A percentile compares a stretch with the other conserved stretches of the same genome.
phyloP scores from a whole-genome alignment of 2,797 vertebrate species.

The Adrianichthys oophorus region DNA sequence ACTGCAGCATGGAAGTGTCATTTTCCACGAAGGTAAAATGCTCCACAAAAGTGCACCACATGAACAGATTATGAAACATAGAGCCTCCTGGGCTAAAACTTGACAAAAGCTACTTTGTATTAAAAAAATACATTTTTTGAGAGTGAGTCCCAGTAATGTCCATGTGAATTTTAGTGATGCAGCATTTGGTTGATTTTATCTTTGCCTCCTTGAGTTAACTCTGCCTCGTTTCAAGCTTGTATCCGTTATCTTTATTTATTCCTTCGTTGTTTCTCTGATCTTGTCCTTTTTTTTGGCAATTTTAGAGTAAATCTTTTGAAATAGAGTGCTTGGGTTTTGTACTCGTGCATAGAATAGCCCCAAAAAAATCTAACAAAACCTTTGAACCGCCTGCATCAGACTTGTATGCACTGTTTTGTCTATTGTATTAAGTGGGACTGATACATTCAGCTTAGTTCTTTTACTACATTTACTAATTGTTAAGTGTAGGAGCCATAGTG shows the following conservation, averaged over 20 bases:
- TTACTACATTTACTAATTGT: too few species aligned
- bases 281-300: not conserved
- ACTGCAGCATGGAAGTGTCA: constrained; percentile 14
- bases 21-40: constrained; percentile 9
- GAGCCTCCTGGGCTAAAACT: not conserved
- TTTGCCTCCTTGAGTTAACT: not conserved
- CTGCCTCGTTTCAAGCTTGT: not conserved
- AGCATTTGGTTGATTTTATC: too few species aligned
- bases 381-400: too few species aligned
- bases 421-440: too few species aligned
- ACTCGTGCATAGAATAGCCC: not conserved
- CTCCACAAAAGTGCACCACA: constrained; percentile 1
- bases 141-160: not conserved
- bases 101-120: not conserved
- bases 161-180: not conserved
- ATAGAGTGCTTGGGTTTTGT: not conserved
- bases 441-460: too few species aligned
- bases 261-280: not conserved
- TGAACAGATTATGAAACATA: not conserved
- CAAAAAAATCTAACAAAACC: too few species aligned
- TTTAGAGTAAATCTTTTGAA: not conserved
- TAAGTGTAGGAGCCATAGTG: too few species aligned
- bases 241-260: not conserved
- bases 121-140: not conserved
- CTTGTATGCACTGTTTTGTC: too few species aligned